phyloP scores from a whole-genome alignment of 2,113 vertebrate genomes.

The Pluvianellus socialis region DNA sequence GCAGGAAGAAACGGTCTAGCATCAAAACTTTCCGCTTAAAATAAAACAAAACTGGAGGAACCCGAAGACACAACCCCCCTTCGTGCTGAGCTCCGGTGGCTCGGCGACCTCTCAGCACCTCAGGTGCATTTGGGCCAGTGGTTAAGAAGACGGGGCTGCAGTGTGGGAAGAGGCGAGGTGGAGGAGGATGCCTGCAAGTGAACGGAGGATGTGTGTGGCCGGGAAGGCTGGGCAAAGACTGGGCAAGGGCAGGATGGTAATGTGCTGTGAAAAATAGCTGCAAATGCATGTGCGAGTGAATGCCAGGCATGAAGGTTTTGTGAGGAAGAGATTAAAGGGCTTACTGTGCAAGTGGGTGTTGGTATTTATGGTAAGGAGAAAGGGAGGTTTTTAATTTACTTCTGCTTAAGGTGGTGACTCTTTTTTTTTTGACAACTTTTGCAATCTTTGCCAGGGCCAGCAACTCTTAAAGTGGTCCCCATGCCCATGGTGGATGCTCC shows the following conservation, averaged over 20 bases:
- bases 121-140: background rate
- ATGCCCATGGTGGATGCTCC: background rate
- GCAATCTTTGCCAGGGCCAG: background rate
- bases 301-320: conserved; percentile 13
- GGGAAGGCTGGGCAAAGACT: background rate
- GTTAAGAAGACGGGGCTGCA: background rate
- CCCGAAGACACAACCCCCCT: background rate
- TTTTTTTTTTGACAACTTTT: background rate
- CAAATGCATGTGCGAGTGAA: background rate
- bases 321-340: conserved; percentile 9
- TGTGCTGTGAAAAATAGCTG: conserved; percentile 25
- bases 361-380: conserved; percentile 20
- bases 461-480: background rate
- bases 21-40: background rate
- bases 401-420: background rate
- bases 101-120: background rate
- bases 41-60: background rate
- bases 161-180: background rate
- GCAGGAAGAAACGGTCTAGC: background rate
- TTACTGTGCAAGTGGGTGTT: conserved; percentile 23
- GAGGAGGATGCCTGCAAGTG: background rate
- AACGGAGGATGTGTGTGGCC: background rate
- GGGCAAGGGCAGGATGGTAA: background rate
- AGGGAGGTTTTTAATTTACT: background rate
- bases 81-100: background rate